Conservation (phyloP, 1,140 invertebrate species). For the Ceratina calcarata region DNA sequence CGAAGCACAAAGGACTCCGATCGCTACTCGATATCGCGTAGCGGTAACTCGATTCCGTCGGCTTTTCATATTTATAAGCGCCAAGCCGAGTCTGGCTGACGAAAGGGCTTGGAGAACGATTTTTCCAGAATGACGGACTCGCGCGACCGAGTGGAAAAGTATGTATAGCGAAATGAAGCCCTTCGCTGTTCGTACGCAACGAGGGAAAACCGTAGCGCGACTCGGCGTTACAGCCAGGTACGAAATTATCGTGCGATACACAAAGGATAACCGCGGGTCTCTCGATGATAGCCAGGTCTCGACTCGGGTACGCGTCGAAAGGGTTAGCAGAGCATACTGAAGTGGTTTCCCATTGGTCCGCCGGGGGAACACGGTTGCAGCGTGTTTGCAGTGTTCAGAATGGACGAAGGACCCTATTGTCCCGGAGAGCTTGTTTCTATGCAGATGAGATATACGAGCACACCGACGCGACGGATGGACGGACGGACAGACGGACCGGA, state of each 20-base stretch:
- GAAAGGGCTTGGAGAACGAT: conserved; percentile 14
- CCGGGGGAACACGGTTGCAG: conserved; percentile 71
- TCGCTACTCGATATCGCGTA: conserved; percentile 51
- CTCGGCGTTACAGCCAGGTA: conserved; percentile 59
- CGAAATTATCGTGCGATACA: conserved; percentile 64
- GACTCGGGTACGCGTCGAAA: conserved; percentile 57
- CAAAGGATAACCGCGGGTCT: conserved; percentile 64
- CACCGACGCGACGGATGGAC: conserved; percentile 43
- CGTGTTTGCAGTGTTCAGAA: conserved; percentile 77
- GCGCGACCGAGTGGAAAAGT: conserved; percentile 6
- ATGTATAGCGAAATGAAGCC: conserved; percentile 5
- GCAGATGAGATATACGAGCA: conserved; percentile 75
- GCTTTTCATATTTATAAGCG: conserved; percentile 65
- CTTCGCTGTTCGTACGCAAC: neutral
- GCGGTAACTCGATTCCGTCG: conserved; percentile 52
- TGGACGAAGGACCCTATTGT: conserved; percentile 77
- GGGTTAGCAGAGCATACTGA: conserved; percentile 72
- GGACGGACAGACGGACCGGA: conserved; percentile 39
- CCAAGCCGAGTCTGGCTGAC: neutral
- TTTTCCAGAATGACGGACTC: conserved; percentile 36
- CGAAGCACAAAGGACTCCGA: conserved; percentile 18
- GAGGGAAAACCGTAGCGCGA: conserved; percentile 4
- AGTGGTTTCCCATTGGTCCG: conserved; percentile 68
- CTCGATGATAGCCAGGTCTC: conserved; percentile 60
- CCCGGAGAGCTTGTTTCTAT: conserved; percentile 77